phyloP scores from a whole-genome alignment of 2,797 vertebrate genomes.

The Sorex maritimensis region DNA sequence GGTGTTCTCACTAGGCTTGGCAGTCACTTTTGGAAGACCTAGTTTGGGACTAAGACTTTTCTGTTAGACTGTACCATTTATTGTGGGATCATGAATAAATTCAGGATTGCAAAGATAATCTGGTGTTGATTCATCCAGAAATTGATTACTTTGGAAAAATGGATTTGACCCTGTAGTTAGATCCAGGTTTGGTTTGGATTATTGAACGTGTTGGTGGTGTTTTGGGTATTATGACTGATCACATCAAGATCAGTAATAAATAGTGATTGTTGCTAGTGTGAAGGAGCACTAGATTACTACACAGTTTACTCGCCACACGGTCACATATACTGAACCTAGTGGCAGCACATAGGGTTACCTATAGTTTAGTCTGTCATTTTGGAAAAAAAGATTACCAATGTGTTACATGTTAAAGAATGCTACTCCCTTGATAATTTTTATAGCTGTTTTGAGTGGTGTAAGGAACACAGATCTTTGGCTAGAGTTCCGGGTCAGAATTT shows the following conservation, averaged over 20 bases:
- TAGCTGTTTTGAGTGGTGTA: not conserved
- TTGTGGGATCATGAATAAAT: not conserved
- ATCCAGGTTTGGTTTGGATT: constrained; percentile 24
- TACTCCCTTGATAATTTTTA: not conserved
- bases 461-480: not conserved
- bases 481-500: not conserved
- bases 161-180: not conserved
- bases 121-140: not conserved
- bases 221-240: not conserved
- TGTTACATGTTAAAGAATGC: not conserved
- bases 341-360: not conserved
- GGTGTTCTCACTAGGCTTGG: not conserved
- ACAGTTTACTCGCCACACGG: not conserved
- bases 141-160: constrained; percentile 5
- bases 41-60: too few species aligned
- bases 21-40: not conserved
- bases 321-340: not conserved
- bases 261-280: not conserved
- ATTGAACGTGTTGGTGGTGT: not conserved
- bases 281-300: not conserved
- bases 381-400: not conserved
- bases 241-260: not conserved
- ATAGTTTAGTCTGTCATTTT: not conserved
- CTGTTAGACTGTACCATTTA: not conserved
- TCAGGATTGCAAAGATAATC: not conserved